These are phyloP conservation scores for Geotrypetes seraphini DNA, from an alignment of 2,797 vertebrate genomes.

Conservation along the genomic window DNA sequence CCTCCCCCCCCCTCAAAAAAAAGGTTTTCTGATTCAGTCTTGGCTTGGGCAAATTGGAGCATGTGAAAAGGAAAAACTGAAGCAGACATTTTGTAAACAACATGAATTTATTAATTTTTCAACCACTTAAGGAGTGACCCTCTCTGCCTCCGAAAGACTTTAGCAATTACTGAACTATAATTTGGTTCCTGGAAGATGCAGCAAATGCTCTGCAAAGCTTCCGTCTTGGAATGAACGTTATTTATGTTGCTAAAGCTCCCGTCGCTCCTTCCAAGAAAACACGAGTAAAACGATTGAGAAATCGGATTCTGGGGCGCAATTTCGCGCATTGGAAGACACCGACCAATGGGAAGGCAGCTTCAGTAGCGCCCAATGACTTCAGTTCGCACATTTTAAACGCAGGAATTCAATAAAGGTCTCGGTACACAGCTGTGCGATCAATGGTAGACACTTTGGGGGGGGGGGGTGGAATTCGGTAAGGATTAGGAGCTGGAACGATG, in stretches of 20 bases:
- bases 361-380: too few species aligned
- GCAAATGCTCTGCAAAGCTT: background rate
- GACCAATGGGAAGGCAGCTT: too few species aligned
- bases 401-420: too few species aligned
- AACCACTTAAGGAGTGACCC: constrained; percentile 8
- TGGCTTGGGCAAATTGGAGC: background rate
- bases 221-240: constrained; percentile 13
- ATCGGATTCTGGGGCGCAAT: too few species aligned
- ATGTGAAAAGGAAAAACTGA: constrained; percentile 34
- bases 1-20: constrained; percentile 18
- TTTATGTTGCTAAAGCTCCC: constrained; percentile 10
- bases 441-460: too few species aligned
- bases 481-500: too few species aligned
- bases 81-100: constrained; percentile 42
- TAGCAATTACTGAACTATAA: constrained; percentile 12
- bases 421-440: too few species aligned
- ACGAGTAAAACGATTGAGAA: too few species aligned
- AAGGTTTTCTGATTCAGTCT: constrained; percentile 18
- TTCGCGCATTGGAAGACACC: too few species aligned
- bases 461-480: too few species aligned
- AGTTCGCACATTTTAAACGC: too few species aligned
- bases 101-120: constrained; percentile 36
- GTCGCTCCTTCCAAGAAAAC: too few species aligned
- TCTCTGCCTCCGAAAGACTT: background rate
- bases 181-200: background rate